Evolutionary conservation across 2,113 vertebrate genomes (phyloP).

Genomic region (Entelurus aequoreus): DNA sequence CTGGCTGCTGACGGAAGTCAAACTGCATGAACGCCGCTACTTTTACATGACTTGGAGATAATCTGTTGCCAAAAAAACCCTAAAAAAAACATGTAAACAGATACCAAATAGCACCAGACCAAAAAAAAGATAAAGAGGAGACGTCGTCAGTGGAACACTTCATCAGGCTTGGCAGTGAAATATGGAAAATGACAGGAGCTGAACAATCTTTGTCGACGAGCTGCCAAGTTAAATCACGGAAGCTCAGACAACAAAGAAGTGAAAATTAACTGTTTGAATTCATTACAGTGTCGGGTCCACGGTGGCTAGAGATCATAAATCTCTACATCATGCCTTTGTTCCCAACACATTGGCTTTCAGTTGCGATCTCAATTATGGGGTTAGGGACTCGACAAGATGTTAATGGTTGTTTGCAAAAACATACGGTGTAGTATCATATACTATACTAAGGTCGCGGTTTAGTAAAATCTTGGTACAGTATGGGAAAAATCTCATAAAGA

Average conservation of each 20-base stretch:
- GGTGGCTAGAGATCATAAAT: too few species aligned
- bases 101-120: neutral
- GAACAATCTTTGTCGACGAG: slow-evolving; percentile 2
- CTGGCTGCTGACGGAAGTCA: slow-evolving; percentile 15
- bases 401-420: too few species aligned
- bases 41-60: slow-evolving; percentile 20
- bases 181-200: slow-evolving; percentile 17
- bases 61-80: slow-evolving; percentile 11
- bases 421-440: too few species aligned
- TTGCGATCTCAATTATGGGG: too few species aligned
- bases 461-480: too few species aligned
- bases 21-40: slow-evolving; percentile 23
- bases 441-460: too few species aligned
- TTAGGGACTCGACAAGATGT: too few species aligned
- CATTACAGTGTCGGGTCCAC: slow-evolving; percentile 1
- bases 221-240: slow-evolving; percentile 27
- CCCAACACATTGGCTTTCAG: too few species aligned
- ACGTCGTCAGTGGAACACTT: neutral
- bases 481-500: too few species aligned
- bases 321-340: too few species aligned
- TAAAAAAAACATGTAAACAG: neutral
- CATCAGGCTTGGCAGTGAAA: slow-evolving; percentile 25
- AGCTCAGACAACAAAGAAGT: slow-evolving; percentile 6
- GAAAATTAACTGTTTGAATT: slow-evolving; percentile 10
- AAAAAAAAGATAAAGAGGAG: neutral